Evolutionary conservation across 2,797 vertebrate genomes (phyloP), one percentile per base, ranked within the genome.

Genomic region (Notolabrus celidotus): DNA sequence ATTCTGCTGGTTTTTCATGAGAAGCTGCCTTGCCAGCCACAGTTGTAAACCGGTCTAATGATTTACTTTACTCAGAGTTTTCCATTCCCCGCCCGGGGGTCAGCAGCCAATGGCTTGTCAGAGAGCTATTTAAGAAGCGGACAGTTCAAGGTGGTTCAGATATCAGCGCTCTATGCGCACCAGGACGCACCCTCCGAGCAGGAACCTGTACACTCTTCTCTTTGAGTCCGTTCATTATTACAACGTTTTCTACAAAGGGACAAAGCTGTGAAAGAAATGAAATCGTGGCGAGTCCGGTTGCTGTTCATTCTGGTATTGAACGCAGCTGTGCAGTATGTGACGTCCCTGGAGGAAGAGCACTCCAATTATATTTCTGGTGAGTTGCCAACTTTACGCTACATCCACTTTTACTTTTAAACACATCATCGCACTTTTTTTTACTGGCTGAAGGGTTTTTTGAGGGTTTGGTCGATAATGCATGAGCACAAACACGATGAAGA

Each of bases 41-140:
- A 0, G 25, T 14, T 38, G 51, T 67, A 70, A 83, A 83, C 36
- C 74, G 19, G 66, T 58, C 12, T 80, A 89, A 92, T 89, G 54
- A 78, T 87, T 86, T 75, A 89, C 86, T 75, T 80, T 58, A 36
- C 57, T 54, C 70, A 67, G 57, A 50, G 39, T 56, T 83, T 75
- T 76, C 79, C 83, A 64, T 69, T 79, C 85, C 84, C 90, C 92
- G 83, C 92, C 87, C 86, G 84, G 10, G 58, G 57, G 22, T 51
- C 38, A 52, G 84, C 85, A 86, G 83, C 92, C 92, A 93, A 90
- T 90, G 77, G 73, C 69, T 75, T 41, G 72, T 74, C 69, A 77
- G 88, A 83, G 70, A 36, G 45, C 89, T 93, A 93, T 93, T 93
- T 94, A 93, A 93, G 85, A 93, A 74, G 79, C 78, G 33, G 79